phyloP scores from a whole-genome alignment of 2,888 invertebrate genomes.

The Melieria crassipennis region DNA sequence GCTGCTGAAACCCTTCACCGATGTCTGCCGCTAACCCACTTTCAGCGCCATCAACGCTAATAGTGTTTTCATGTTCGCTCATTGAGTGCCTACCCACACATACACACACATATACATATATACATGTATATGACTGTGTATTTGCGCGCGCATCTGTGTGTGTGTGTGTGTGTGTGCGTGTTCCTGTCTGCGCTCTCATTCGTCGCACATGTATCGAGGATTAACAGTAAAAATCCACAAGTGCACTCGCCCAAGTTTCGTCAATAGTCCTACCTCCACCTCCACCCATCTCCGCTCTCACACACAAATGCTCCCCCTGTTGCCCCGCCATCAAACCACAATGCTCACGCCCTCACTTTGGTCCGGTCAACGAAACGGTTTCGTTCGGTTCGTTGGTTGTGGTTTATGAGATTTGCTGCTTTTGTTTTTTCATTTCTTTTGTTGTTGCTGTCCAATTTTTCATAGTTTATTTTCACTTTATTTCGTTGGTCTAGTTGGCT shows the following conservation, averaged over 20 bases:
- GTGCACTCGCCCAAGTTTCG: background rate
- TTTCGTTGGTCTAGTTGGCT: no score
- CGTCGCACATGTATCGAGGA: slow-evolving; percentile 31
- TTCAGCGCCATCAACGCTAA: slow-evolving; percentile 38
- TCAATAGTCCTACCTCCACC: no score
- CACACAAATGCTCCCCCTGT: no score
- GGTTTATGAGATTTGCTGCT: no score
- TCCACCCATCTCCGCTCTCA: no score
- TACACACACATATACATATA: background rate
- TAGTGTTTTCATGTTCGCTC: slow-evolving; percentile 43
- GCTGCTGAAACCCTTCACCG: background rate
- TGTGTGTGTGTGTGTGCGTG: background rate
- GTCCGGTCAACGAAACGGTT: no score
- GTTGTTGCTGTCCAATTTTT: background rate
- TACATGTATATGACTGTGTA: background rate
- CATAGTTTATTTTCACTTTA: background rate
- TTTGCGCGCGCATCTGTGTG: background rate
- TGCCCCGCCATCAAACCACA: no score
- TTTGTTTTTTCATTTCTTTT: no score
- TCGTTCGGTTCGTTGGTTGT: no score
- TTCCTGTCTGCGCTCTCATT: background rate
- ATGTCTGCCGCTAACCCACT: background rate
- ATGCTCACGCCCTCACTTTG: no score
- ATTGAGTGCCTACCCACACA: background rate
- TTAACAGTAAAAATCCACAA: slow-evolving; percentile 23